Conservation (phyloP, 2,113 vertebrate genomes). For the Solea solea region DNA sequence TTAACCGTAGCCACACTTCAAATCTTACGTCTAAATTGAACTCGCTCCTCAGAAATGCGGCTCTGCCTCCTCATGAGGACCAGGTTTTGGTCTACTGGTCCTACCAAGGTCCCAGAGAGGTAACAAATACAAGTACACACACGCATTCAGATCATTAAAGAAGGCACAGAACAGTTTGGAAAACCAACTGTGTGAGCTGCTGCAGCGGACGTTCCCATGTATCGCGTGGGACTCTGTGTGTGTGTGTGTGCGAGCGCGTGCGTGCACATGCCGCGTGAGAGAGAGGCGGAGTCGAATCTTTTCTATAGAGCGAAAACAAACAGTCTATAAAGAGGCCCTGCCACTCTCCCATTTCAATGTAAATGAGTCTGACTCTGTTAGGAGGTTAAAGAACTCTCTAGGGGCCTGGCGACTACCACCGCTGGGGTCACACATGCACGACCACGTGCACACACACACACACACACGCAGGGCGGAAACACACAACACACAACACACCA, state of each 20-base stretch:
- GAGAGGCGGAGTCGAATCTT: constrained; percentile 67
- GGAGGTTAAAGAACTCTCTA: constrained; percentile 80
- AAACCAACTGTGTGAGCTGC: constrained; percentile 67
- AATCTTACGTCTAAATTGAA: too few relatives aligned
- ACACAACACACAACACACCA: constrained; percentile 39
- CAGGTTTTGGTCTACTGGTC: too few relatives aligned
- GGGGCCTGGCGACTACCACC: constrained; percentile 75
- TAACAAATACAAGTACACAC: constrained; percentile 7
- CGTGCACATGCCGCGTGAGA: constrained; percentile 37
- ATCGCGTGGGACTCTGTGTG: constrained; percentile 39
- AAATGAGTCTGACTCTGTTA: constrained; percentile 85
- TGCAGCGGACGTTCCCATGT: constrained; percentile 69
- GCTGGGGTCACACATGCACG: constrained; percentile 68
- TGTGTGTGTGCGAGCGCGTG: constrained; percentile 44
- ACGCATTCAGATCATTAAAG: constrained; percentile 39
- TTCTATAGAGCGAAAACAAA: constrained; percentile 80
- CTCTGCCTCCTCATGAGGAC: too few relatives aligned
- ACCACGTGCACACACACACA: constrained; percentile 31
- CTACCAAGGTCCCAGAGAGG: too few relatives aligned
- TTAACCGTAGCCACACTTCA: too few relatives aligned
- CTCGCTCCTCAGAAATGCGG: too few relatives aligned
- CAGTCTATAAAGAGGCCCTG: constrained; percentile 80
- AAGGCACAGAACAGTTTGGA: constrained; percentile 54
- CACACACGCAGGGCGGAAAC: constrained; percentile 1
- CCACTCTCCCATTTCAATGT: constrained; percentile 85